Percentiles rank a stretch among this genome's conserved stretches.
Evolutionary conservation across 1,140 invertebrate species (phyloP).

Genomic region (Drosophila santomea): DNA sequence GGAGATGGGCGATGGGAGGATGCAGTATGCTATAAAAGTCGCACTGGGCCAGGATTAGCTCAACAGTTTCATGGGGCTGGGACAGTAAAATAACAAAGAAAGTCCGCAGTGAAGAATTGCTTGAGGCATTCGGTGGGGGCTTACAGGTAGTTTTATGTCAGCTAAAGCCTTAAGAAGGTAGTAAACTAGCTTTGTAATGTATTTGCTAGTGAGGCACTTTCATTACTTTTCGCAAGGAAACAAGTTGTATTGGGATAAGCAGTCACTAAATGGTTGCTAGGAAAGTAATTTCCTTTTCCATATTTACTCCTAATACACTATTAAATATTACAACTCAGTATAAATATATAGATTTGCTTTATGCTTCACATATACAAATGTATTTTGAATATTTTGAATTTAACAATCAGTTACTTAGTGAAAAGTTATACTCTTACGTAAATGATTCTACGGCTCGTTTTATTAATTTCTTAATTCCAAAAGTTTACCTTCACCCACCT

Average conservation of each 20-base stretch:
- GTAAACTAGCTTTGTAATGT: background rate
- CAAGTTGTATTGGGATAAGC: background rate
- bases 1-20: background rate
- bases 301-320: too few relatives aligned
- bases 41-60: slow-evolving; percentile 34
- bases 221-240: background rate
- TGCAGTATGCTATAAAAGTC: slow-evolving; percentile 30
- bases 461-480: background rate
- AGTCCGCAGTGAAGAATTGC: slow-evolving; percentile 18
- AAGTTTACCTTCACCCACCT: background rate
- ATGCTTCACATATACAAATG: too few relatives aligned
- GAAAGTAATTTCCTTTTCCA: too few relatives aligned
- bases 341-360: too few relatives aligned
- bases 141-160: slow-evolving; percentile 17
- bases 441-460: too few relatives aligned
- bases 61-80: slow-evolving; percentile 30
- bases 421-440: too few relatives aligned
- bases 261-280: too few relatives aligned
- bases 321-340: too few relatives aligned
- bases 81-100: slow-evolving; percentile 29
- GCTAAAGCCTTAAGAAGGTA: background rate
- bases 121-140: background rate
- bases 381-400: too few relatives aligned
- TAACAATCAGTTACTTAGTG: too few relatives aligned
- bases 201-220: background rate